Base-by-base conservation (phyloP, 2,797 vertebrate genomes). In the Octomys mimax region DNA sequence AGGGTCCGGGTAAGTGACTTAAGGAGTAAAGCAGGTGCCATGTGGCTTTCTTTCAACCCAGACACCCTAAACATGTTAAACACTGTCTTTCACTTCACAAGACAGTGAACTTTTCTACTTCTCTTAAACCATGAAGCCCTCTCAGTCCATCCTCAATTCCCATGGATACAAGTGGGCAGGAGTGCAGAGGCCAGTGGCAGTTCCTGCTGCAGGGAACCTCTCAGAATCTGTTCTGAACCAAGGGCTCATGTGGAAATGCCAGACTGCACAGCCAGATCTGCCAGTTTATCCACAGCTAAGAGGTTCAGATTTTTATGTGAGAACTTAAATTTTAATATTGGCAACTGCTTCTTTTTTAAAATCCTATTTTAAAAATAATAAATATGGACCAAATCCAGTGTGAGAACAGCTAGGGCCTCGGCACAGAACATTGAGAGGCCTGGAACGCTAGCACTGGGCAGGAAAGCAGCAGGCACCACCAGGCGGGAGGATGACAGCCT, bases 121-220 rank as follows among this genome's bases (percentile, higher is more conserved):
- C 80, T 89, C 94, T 87, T 96, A 89, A 97, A 96, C 97, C 70
- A 0, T 36, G 87, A 92, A 82, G 77, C 93, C 94, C 92, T 97
- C 89, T 96, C 77, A 13, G 92, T 91, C 96, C 95, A 83, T 89
- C 68, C 89, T 96, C 12, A 1, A 96, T 97, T 98, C 94, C 96
- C 97, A 96, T 96, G 96, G 97, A 95, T 92, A 97, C 95, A 46
- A 92, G 75, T 1, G 3, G 95, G 59, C 83, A 57, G 66, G 79
- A 61, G 33, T 70, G 85, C 68, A 92, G 66, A 82, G 82, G 85
- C 7, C 10, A 66, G 33, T 70, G 77, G 59, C 49, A 66, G 24
- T 66, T n/a, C 71, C 85, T 73, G 36, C 61, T 7, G 16, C 14
- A 57, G 24, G 77, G 59, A 52, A 52, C 82, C 42, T 26, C 57